Base-by-base conservation (phyloP, 2,113 vertebrate genomes). In the Lates calcarifer region DNA sequence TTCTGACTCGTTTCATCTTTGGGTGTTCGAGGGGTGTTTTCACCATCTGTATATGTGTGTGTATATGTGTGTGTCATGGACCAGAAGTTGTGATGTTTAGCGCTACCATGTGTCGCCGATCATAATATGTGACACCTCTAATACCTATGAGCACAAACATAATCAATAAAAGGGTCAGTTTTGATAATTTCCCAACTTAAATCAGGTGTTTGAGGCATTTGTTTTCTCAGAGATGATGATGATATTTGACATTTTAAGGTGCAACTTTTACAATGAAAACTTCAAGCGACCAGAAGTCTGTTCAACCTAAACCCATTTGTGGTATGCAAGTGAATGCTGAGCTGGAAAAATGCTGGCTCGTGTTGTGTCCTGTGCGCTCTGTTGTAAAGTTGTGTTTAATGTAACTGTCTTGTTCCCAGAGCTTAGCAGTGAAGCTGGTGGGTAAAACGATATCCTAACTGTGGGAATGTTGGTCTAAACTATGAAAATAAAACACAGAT, bases 1-100 rank as follows among this genome's bases (percentile, higher is more conserved):
- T 87, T 84, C 75, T 82, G 76, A 84, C 65, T 85, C 5, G 68
- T 90, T 91, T 88, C 80, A 91, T 93, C 72, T 90, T 64, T 17
- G 74, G 77, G 6, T 85, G 65, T 81, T 80, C 73, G 57, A 68
- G 69, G 84, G 66, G 69, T 51, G 70, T 77, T 89, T 83, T 83
- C 76, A 37, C 81, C 86, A 83, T 86, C 73, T 87, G 77, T 80
- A 66, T 55, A 20, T 61, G 2, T 82, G 37, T 70, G 24, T 51
- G 62, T 39, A 41, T 74, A 56, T 61, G 51, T 39, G 72, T 77
- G 31, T 84, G 41, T 47, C 24, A 66, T 11, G 60, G 58, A 55
- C 37, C 14, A 39, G 65, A 37, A 74, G 51, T 78, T 83, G 60
- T 22, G 33, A 53, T n/a, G 49, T 73, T 65, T 65, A 56, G 31